Base-by-base conservation (phyloP, 2,797 vertebrate species). In the Spinibarbus caldwelli region DNA sequence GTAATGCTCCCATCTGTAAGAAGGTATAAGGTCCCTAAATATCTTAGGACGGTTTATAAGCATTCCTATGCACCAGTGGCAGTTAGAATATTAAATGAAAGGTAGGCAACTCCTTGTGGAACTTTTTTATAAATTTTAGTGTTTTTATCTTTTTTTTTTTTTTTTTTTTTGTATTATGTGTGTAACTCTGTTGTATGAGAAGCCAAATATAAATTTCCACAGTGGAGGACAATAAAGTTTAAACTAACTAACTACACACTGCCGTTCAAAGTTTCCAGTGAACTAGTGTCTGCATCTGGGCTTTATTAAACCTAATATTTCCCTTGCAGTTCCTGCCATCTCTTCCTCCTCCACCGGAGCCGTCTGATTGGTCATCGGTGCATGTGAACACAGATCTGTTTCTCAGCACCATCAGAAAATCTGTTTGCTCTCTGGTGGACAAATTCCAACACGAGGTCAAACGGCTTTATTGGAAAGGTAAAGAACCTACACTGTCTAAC, bases 371-470 rank as follows among this genome's bases (percentile, higher is more conserved):
- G 95, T 94, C 95, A 0, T 66, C 66, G 0, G 93, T 95, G 52
- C 94, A 90, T 31, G 86, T 96, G 59, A 95, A 93, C 91, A 96
- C 95, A 0, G 95, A 96, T 86, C 91, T 95, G 23, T 94, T 94
- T 80, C 89, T 95, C 80, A 93, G 92, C 17, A 94, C 93, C 70
- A 89, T 96, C 89, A 92, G 95, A 57, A 90, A 93, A 6, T 94
- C 95, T 0, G 93, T 96, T 86, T 90, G 91, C 88, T 38, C 80
- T 64, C 92, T 96, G 0, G 12, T 93, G 0, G 92, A 94, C 67
- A 95, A 91, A 88, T 93, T 94, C 86, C 94, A 96, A 72, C 93
- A 94, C 6, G 93, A 96, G 88, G 92, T 95, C 17, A 95, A 94
- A 34, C 90, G 84, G 17, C 92, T 95, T 23, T 94, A 94, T 3